phyloP scores from a whole-genome alignment of 1,140 invertebrate species.

The Calephelis nemesis region DNA sequence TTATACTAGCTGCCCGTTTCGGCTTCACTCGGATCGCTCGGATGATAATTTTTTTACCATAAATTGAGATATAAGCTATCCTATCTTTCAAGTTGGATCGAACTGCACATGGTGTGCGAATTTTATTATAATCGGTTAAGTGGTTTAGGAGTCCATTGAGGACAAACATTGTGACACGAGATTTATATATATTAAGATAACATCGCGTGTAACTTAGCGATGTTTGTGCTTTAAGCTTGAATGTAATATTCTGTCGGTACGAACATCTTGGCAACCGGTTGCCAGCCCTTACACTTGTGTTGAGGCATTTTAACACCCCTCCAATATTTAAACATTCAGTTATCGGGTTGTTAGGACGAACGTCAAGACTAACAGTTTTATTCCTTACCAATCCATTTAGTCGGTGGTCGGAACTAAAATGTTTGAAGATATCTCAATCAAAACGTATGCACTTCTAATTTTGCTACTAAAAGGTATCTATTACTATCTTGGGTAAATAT shows the following conservation, averaged over 20 bases:
- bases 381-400: background rate
- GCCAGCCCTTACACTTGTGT: slow-evolving; percentile 26
- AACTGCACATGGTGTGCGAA: too few relatives aligned
- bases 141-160: too few relatives aligned
- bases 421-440: slow-evolving; percentile 63
- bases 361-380: background rate
- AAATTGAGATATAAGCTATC: too few relatives aligned
- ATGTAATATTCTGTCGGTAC: slow-evolving; percentile 52
- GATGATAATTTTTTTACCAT: too few relatives aligned
- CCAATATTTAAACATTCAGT: slow-evolving; percentile 64
- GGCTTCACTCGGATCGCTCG: too few relatives aligned
- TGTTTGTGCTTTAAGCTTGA: slow-evolving; percentile 36
- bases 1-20: too few relatives aligned
- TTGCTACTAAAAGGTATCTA: slow-evolving; percentile 41
- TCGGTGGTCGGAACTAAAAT: slow-evolving; percentile 38
- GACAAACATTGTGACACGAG: too few relatives aligned
- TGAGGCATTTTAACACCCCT: slow-evolving; percentile 29
- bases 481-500: slow-evolving; percentile 8
- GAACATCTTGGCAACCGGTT: slow-evolving; percentile 27
- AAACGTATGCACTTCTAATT: slow-evolving; percentile 56
- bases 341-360: slow-evolving; percentile 46
- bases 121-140: too few relatives aligned
- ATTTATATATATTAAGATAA: too few relatives aligned
- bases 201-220: too few relatives aligned
- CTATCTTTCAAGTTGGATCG: too few relatives aligned